Evolutionary conservation across 2,888 invertebrate species (phyloP).

Genomic region (Ceraclea dissimilis): DNA sequence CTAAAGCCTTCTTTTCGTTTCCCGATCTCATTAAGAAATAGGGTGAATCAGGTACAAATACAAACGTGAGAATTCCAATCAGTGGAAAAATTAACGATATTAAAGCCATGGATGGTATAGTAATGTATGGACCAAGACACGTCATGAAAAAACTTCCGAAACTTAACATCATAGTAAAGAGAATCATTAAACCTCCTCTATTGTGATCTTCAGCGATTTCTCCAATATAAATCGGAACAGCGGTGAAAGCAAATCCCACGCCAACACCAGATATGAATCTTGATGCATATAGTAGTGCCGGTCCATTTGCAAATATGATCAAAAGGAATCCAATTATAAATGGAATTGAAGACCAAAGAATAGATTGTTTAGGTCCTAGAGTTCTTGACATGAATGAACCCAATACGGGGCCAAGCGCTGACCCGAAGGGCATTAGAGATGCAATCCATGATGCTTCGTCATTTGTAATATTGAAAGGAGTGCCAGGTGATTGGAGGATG

Average conservation of each 20-base stretch:
- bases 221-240: slow-evolving; percentile 25
- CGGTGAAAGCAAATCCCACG: slow-evolving; percentile 22
- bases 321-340: slow-evolving; percentile 19
- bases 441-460: slow-evolving; percentile 36
- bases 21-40: slow-evolving; percentile 22
- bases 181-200: slow-evolving; percentile 24
- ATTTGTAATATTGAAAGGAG: slow-evolving; percentile 32
- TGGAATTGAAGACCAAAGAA: slow-evolving; percentile 18
- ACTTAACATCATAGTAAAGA: slow-evolving; percentile 20
- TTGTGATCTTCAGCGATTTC: slow-evolving; percentile 26
- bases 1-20: slow-evolving; percentile 20
- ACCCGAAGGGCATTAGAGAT: slow-evolving; percentile 19
- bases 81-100: slow-evolving; percentile 23
- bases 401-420: slow-evolving; percentile 20
- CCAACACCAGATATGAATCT: slow-evolving; percentile 28
- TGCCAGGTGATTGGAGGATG: slow-evolving; percentile 31
- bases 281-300: slow-evolving; percentile 31
- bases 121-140: slow-evolving; percentile 24
- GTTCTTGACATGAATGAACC: slow-evolving; percentile 15
- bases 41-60: slow-evolving; percentile 26
- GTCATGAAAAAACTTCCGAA: slow-evolving; percentile 22
- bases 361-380: slow-evolving; percentile 23
- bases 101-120: slow-evolving; percentile 16
- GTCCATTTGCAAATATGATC: slow-evolving; percentile 17
- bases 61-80: slow-evolving; percentile 19